Percentiles rank a stretch among this genome's conserved stretches.
Conservation (phyloP, 2,888 invertebrate genomes). For the Diarsia rubi region DNA sequence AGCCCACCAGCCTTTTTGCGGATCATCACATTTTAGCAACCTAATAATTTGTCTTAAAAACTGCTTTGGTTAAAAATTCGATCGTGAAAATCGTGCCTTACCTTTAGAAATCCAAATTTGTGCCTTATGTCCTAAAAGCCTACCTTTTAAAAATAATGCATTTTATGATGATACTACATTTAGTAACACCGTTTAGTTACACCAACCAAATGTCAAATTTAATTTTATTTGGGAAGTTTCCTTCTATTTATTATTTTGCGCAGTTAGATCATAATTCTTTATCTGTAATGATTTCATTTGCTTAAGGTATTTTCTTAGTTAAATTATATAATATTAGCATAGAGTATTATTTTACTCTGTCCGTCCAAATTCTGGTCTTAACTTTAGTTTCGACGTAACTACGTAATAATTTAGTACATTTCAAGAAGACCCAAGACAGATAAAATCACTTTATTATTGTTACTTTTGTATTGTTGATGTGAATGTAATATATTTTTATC, state of each 20-base stretch:
- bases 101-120: constrained; percentile 62
- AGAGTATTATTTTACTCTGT: constrained; percentile 69
- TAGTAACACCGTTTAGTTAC: background rate
- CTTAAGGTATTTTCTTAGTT: constrained; percentile 30
- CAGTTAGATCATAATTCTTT: background rate
- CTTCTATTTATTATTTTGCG: background rate
- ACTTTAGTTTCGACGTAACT: constrained; percentile 68
- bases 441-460: constrained; percentile 65
- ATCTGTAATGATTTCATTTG: constrained; percentile 14
- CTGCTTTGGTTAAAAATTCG: constrained; percentile 54
- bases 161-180: constrained; percentile 5
- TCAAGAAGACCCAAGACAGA: constrained; percentile 34
- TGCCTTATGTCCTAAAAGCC: constrained; percentile 69
- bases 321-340: constrained; percentile 38
- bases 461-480: constrained; percentile 67
- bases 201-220: constrained; percentile 19
- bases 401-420: constrained; percentile 56
- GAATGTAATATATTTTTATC: constrained; percentile 64
- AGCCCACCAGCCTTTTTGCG: constrained; percentile 81
- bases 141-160: constrained; percentile 17
- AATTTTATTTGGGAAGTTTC: background rate
- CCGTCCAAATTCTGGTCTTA: constrained; percentile 87
- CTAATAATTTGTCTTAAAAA: constrained; percentile 44
- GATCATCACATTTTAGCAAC: constrained; percentile 69
- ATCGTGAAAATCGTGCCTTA: constrained; percentile 71